These are phyloP conservation scores for Noctua comes DNA, from an alignment of 2,888 invertebrate genomes.

Conservation along the genomic window DNA sequence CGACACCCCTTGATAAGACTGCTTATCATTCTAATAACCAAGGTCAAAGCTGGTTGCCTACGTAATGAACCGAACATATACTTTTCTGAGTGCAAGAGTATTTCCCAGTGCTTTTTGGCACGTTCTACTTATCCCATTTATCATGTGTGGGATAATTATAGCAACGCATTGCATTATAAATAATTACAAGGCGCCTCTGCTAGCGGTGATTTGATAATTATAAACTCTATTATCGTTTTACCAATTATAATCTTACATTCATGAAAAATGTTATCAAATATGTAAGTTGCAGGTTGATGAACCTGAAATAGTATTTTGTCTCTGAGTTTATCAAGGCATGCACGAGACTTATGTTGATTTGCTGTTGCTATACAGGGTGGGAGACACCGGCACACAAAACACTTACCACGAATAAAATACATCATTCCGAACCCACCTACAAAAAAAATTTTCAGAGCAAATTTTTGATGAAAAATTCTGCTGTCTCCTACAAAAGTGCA, in stretches of 20 bases:
- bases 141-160: slow-evolving; percentile 23
- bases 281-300: slow-evolving; percentile 12
- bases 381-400: no score
- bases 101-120: slow-evolving; percentile 24
- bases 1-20: neutral
- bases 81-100: neutral
- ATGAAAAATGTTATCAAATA: slow-evolving; percentile 9
- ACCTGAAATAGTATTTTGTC: neutral
- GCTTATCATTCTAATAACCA: neutral
- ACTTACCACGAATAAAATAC: no score
- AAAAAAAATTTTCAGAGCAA: no score
- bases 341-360: neutral
- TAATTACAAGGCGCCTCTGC: slow-evolving; percentile 13
- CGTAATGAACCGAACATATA: neutral
- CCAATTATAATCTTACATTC: neutral
- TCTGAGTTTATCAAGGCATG: neutral
- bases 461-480: no score
- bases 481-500: no score
- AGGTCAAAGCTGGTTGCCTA: neutral
- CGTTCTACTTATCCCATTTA: neutral
- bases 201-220: neutral
- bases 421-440: no score
- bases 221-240: neutral
- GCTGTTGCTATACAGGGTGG: neutral
- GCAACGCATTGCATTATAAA: slow-evolving; percentile 12